phyloP scores from a whole-genome alignment of 1,140 invertebrate species.

The Calliphora vicina region DNA sequence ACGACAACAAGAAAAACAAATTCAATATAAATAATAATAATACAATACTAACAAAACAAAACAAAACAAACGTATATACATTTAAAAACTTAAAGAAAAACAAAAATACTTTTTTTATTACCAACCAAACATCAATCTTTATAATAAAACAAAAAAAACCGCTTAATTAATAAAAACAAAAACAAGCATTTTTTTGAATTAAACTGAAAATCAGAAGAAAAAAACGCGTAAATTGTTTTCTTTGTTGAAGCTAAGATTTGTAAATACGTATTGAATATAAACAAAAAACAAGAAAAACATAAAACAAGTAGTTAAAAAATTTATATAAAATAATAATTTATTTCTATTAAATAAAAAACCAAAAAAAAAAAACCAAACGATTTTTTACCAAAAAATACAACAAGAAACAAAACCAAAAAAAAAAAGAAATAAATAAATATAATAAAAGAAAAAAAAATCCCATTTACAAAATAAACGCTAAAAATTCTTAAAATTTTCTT shows the following conservation, averaged over 20 bases:
- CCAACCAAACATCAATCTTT: conserved; percentile 30
- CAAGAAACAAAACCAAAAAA: not conserved
- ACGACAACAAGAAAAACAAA: conserved; percentile 21
- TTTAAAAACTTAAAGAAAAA: conserved; percentile 22
- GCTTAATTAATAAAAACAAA: conserved; percentile 20
- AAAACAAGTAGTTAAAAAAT: conserved; percentile 31
- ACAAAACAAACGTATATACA: conserved; percentile 21
- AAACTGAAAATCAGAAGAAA: conserved; percentile 5
- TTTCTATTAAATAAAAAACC: conserved; percentile 33
- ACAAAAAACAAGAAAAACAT: conserved; percentile 9
- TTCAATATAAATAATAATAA: conserved; percentile 27
- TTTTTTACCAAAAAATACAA: conserved; percentile 32
- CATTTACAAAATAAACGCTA: conserved; percentile 27
- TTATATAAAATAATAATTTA: conserved; percentile 35
- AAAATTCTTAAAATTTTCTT: conserved; percentile 15
- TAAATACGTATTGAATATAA: conserved; percentile 31
- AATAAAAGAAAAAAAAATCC: not conserved
- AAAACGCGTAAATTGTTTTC: conserved; percentile 12
- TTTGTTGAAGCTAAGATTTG: conserved; percentile 34
- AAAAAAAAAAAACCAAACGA: conserved; percentile 29
- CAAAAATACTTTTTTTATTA: conserved; percentile 31
- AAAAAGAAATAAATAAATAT: not conserved
- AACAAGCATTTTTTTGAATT: conserved; percentile 11
- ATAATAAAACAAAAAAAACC: conserved; percentile 21
- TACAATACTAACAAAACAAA: too few species aligned